Conservation (phyloP, 2,888 invertebrate genomes). For the Chymomyza amoena region DNA sequence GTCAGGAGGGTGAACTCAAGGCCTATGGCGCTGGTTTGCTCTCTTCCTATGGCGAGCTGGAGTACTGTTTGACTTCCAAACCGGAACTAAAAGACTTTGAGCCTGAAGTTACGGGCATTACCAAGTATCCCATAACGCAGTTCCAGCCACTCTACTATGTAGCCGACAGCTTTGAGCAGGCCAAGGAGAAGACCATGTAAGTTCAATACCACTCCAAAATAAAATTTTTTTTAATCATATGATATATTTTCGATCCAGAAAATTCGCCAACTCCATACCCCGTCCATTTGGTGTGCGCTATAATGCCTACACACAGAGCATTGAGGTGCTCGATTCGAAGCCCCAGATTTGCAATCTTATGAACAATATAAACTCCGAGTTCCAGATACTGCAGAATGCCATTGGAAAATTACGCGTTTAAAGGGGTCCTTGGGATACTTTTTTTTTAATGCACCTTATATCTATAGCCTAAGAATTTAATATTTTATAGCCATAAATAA, state of each 20-base stretch:
- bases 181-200: constrained; percentile 98
- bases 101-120: constrained; percentile 90
- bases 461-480: not conserved
- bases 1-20: constrained; percentile 92
- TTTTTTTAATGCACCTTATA: constrained; percentile 5
- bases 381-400: constrained; percentile 88
- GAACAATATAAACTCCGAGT: constrained; percentile 87
- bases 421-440: constrained; percentile 4
- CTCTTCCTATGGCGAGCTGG: constrained; percentile 97
- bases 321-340: constrained; percentile 95
- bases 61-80: constrained; percentile 93
- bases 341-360: constrained; percentile 92
- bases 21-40: constrained; percentile 98
- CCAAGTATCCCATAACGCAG: constrained; percentile 97
- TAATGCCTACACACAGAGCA: constrained; percentile 96
- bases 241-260: constrained; percentile 80
- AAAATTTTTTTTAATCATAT: not conserved
- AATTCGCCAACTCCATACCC: constrained; percentile 94
- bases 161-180: constrained; percentile 96
- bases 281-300: constrained; percentile 95
- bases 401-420: constrained; percentile 84
- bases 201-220: constrained; percentile 57
- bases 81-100: constrained; percentile 93
- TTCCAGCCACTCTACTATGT: constrained; percentile 98
- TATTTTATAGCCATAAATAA: not conserved